Evolutionary conservation across 2,113 vertebrate genomes (phyloP).

Genomic region (Fukomys damarensis): DNA sequence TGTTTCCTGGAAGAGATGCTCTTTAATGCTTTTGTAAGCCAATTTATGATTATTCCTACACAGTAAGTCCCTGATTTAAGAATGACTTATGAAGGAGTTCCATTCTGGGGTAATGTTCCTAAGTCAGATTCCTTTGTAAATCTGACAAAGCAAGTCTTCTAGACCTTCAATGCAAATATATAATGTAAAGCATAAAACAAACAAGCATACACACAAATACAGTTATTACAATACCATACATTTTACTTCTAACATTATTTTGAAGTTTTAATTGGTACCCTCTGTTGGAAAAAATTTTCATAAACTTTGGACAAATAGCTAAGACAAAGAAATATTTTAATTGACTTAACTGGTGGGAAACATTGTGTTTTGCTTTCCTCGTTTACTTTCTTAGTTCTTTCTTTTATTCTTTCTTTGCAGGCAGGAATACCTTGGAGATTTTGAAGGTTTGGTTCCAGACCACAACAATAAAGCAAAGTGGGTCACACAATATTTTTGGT

Average conservation of each 20-base stretch:
- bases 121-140: not conserved
- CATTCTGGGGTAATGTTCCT: not conserved
- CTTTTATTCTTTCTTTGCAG: not conserved
- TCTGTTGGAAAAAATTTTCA: not conserved
- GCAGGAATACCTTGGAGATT: not conserved
- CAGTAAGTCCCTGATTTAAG: not conserved
- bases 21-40: not conserved
- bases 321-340: not conserved
- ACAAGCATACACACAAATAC: not conserved
- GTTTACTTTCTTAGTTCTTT: not conserved
- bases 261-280: not conserved
- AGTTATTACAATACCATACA: too few species aligned
- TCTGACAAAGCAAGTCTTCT: not conserved
- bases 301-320: not conserved
- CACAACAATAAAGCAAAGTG: not conserved
- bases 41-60: not conserved
- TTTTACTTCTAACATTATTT: not conserved
- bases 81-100: not conserved
- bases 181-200: not conserved
- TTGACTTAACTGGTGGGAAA: not conserved
- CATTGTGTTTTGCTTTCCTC: not conserved
- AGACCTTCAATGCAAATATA: not conserved
- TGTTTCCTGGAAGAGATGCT: not conserved
- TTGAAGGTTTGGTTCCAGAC: not conserved
- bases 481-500: not conserved